phyloP scores from a whole-genome alignment of 2,113 vertebrate genomes.

The Macquaria australasica region DNA sequence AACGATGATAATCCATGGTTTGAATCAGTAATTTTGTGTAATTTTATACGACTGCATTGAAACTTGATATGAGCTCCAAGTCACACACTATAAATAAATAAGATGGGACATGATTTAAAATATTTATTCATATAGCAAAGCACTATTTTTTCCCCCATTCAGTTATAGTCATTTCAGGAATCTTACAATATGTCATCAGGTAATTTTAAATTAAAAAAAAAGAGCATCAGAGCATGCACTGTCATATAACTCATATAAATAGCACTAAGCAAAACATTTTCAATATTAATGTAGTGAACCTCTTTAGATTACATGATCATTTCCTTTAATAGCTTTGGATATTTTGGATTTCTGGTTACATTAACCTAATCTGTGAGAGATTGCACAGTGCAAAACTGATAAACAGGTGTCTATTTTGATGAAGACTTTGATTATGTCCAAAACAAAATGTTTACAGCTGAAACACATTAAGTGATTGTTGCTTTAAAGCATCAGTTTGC shows the following conservation, averaged over 20 bases:
- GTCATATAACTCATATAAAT: neutral
- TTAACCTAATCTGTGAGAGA: neutral
- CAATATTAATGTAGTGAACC: neutral
- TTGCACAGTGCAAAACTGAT: neutral
- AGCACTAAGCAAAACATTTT: neutral
- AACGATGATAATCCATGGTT: neutral
- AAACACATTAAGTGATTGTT: neutral
- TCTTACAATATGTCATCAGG: neutral
- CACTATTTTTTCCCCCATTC: neutral
- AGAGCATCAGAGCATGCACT: neutral
- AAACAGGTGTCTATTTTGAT: neutral
- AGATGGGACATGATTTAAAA: neutral
- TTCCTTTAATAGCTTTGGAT: neutral
- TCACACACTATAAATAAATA: neutral
- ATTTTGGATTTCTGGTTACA: conserved; percentile 2
- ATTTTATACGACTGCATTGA: conserved; percentile 4
- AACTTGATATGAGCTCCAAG: conserved; percentile 6
- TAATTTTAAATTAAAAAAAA: neutral
- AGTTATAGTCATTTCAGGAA: neutral
- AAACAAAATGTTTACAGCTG: conserved; percentile 11
- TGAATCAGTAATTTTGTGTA: conserved; percentile 34
- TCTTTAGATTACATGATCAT: neutral
- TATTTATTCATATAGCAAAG: neutral
- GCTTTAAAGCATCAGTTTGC: neutral
- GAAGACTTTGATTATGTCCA: neutral